Evolutionary conservation across 2,888 invertebrate species (phyloP).

Genomic region (Diarsia rubi): DNA sequence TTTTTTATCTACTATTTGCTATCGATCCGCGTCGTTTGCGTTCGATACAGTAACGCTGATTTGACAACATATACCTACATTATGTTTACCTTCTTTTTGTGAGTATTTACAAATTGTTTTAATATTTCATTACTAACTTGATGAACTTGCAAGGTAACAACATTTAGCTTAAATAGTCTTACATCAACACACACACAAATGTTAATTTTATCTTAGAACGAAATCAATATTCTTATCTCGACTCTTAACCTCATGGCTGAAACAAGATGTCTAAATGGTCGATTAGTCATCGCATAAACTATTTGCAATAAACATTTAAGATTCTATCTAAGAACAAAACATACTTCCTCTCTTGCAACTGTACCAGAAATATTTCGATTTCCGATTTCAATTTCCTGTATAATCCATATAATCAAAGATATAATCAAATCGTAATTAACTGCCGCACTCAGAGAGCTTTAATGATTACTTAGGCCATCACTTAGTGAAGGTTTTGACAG

Average conservation of each 20-base stretch:
- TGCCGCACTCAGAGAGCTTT: too few relatives aligned
- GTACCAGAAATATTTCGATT: neutral
- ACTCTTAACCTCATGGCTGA: conserved; percentile 7
- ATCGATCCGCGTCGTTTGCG: conserved; percentile 14
- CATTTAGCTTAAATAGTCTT: neutral
- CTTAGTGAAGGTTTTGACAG: too few relatives aligned
- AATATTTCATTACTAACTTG: neutral
- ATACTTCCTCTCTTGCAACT: conserved; percentile 13
- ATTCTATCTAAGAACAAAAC: conserved; percentile 2
- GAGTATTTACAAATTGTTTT: conserved; percentile 3
- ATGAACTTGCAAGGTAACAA: neutral
- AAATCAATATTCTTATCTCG: conserved; percentile 25
- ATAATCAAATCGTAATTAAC: neutral
- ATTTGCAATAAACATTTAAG: conserved; percentile 16
- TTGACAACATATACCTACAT: conserved; percentile 6
- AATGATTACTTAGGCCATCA: too few relatives aligned
- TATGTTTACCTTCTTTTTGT: conserved; percentile 2
- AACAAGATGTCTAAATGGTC: conserved; percentile 11
- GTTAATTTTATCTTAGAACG: conserved; percentile 31
- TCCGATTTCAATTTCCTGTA: neutral
- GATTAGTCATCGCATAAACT: conserved; percentile 24
- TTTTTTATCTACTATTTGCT: conserved; percentile 40
- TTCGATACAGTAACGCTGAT: conserved; percentile 25
- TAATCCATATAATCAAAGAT: too few relatives aligned
- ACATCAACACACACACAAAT: neutral